These are phyloP conservation scores for Cistogaster globosa DNA, from an alignment of 2,888 invertebrate genomes.

Conservation along the genomic window DNA sequence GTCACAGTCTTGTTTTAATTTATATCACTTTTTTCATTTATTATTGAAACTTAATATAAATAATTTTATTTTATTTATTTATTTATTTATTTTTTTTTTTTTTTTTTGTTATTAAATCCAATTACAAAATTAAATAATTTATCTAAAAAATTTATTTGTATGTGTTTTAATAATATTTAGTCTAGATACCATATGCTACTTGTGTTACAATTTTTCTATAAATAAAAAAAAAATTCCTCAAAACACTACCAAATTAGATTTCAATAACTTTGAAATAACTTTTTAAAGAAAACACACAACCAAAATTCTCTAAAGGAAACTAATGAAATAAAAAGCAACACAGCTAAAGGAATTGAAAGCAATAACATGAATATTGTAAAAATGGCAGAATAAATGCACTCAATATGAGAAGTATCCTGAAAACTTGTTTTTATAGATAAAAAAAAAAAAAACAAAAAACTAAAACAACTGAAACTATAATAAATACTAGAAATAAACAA, in stretches of 20 bases:
- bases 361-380: slow-evolving; percentile 47
- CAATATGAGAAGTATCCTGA: slow-evolving; percentile 64
- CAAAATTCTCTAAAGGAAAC: slow-evolving; percentile 53
- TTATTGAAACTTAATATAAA: no score
- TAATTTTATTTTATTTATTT: no score
- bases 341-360: slow-evolving; percentile 54
- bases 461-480: slow-evolving; percentile 4
- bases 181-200: neutral
- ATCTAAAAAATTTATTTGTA: no score
- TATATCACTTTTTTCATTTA: no score
- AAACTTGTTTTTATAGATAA: slow-evolving; percentile 2
- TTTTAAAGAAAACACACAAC: slow-evolving; percentile 15
- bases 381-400: slow-evolving; percentile 69
- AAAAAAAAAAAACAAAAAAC: slow-evolving; percentile 3
- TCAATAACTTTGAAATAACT: slow-evolving; percentile 38
- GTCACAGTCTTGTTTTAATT: no score
- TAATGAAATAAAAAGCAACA: slow-evolving; percentile 43
- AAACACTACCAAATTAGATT: slow-evolving; percentile 43
- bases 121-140: no score
- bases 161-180: no score
- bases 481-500: slow-evolving; percentile 49
- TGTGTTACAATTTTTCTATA: neutral
- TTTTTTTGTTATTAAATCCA: no score
- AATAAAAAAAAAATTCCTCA: neutral
- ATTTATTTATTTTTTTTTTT: no score